phyloP scores from a whole-genome alignment of 2,797 vertebrate genomes.

The Notamacropus eugenii region DNA sequence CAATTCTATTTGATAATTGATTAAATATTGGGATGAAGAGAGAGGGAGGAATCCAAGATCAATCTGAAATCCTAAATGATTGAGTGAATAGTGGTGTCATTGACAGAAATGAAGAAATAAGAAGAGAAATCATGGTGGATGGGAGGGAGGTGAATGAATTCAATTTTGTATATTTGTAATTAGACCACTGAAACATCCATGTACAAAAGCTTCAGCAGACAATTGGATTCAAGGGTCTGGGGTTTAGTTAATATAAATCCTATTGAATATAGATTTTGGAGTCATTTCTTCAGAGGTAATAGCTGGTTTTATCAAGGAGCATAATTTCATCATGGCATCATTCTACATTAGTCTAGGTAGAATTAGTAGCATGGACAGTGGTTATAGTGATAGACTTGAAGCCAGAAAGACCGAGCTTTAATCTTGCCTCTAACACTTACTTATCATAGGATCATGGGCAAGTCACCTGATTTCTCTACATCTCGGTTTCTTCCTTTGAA shows the following conservation, averaged over 20 bases:
- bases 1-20: not conserved
- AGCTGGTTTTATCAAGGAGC: not conserved
- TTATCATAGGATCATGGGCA: not conserved
- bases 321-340: not conserved
- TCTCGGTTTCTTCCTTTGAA: not conserved
- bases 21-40: not conserved
- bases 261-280: not conserved
- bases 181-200: not conserved
- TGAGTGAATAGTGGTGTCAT: not conserved
- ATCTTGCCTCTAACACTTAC: not conserved
- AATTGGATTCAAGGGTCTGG: not conserved
- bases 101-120: not conserved
- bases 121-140: not conserved
- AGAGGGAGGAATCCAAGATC: not conserved
- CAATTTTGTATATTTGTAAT: not conserved
- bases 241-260: not conserved
- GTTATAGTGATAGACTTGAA: not conserved
- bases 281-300: not conserved
- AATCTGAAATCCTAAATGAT: not conserved
- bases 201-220: not conserved
- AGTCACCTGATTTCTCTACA: not conserved
- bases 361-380: not conserved
- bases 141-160: not conserved
- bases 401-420: not conserved
- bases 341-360: not conserved